Percentiles rank a stretch among this genome's conserved stretches.
Conservation (phyloP, 1,140 invertebrate genomes). For the Psix sp. region DNA sequence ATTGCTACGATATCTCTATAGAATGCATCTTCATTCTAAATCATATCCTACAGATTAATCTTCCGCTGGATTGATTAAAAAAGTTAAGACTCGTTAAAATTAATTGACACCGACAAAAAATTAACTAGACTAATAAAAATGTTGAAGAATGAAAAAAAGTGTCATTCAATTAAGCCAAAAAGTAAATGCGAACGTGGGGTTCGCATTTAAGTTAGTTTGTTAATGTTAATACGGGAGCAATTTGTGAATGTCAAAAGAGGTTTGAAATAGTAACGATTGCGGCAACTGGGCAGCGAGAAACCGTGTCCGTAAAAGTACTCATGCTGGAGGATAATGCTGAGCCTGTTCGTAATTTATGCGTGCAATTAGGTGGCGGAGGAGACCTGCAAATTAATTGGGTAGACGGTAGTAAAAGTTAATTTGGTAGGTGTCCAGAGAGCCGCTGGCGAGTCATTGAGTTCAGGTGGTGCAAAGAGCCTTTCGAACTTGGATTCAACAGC, state of each 20-base stretch:
- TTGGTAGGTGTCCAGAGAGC: slow-evolving; percentile 66
- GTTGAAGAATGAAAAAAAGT: too few species aligned
- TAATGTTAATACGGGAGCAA: too few species aligned
- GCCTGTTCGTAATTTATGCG: slow-evolving; percentile 70
- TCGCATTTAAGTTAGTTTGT: too few species aligned
- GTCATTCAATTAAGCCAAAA: too few species aligned
- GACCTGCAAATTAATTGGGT: slow-evolving; percentile 75
- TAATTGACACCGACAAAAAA: too few species aligned
- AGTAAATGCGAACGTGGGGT: too few species aligned
- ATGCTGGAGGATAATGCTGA: slow-evolving; percentile 47
- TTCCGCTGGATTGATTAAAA: too few species aligned
- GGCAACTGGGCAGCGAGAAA: slow-evolving; percentile 17
- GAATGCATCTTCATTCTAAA: too few species aligned
- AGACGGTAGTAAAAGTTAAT: slow-evolving; percentile 76
- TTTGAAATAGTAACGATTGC: slow-evolving; percentile 6
- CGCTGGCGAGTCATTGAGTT: slow-evolving; percentile 65
- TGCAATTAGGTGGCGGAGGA: slow-evolving; percentile 68
- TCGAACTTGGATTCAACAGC: slow-evolving; percentile 36
- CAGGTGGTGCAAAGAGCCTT: slow-evolving; percentile 65
- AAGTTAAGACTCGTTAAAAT: too few species aligned
- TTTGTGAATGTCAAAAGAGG: neutral
- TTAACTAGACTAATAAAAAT: too few species aligned
- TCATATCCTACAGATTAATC: too few species aligned
- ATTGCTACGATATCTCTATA: too few species aligned
- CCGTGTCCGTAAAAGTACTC: slow-evolving; percentile 31